Evolutionary conservation across 1,140 invertebrate species (phyloP), one percentile per base, ranked within the genome.

Genomic region (Zaprionus vittiger): DNA sequence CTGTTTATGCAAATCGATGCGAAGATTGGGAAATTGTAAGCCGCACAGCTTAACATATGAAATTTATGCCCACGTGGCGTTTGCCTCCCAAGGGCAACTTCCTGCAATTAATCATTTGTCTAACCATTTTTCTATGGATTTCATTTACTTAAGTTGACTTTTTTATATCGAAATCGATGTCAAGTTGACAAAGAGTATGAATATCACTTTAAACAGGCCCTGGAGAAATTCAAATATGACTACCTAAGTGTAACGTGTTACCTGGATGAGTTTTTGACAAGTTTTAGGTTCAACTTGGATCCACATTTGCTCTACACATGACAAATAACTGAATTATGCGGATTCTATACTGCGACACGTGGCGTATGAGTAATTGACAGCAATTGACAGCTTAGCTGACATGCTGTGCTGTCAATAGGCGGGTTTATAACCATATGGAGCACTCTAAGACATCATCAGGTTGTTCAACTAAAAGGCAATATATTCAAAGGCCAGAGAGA

Each of bases 1-100:
- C 47, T 52, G 11, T 24, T 52, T 52, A 52, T 52, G 47, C 47
- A 52, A 52, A 52, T 52, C 5, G 20, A 52, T 52, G n/a, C 47
- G 20, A 24, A 24, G 47, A 52, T 52, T 52, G 11, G 47, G 20
- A 52, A 52, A 52, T 52, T 52, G 47, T 52, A 52, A 52, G 22
- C 47, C 20, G 20, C 47, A 52, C 6, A 24, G 47, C 47, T 52
- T 52, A 52, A 24, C 47, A 52, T 24, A 24, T 20, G 11, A 52
- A 52, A 52, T 52, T 52, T 52, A 52, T 52, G 20, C 47, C 20
- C 20, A 52, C 47, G 20, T 24, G 44, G 17, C 44, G 17, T 5
- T 44, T 44, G 41, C 41, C 41, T 7, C 41, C 41, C n/a, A 38
- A 0, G n/a, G 41, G 0, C n/a, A 49, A 11, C 44, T 20, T 7